Evolutionary conservation across 1,140 invertebrate genomes (phyloP), one percentile per base, ranked within the genome.

Genomic region (Zaprionus davidi): DNA sequence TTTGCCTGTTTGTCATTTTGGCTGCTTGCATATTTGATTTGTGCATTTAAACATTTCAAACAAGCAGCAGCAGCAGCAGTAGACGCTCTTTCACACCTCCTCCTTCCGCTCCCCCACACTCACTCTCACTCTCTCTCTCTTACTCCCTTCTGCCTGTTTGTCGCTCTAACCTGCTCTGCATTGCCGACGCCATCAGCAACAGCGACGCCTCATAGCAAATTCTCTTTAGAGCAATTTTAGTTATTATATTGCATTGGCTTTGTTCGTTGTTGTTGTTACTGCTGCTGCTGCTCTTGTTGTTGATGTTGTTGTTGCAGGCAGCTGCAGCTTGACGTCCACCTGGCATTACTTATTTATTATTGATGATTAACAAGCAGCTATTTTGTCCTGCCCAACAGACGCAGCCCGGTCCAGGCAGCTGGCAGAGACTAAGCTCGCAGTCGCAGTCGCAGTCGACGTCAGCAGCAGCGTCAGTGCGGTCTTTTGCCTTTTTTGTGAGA

Each of bases 21-120:
- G 71, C 84, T 87, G 81, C 84, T 87, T 87, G 83, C 84, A 87
- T 87, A 87, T 87, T 87, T 87, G 83, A 87, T 87, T 87, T 87
- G 83, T 87, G 84, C 83, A 88, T 87, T 87, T 88, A 87, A 87
- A 87, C 83, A 87, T 87, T 87, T 90, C 74, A 87, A 87, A 88
- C 84, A 78, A 28, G 11, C 22, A n/a, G 34, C 46, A 22, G 12
- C n/a, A 17, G 7, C 20, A 7, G 34, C 24, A 1, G 5, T 22
- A 44, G 28, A 17, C 58, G 7, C 38, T 56, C 31, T 36, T 9
- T 34, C 31, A 34, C 31, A 34, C 31, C 9, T 34, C 31, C 55
- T 59, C 57, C 12, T 62, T 58, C 63, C 28, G 56, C 31, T 49
- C 12, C 17, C 26, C 1, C 28, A 0, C 7, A 2, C 28, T 36